phyloP scores from a whole-genome alignment of 2,113 vertebrate species.

The Phodopus roborovskii region DNA sequence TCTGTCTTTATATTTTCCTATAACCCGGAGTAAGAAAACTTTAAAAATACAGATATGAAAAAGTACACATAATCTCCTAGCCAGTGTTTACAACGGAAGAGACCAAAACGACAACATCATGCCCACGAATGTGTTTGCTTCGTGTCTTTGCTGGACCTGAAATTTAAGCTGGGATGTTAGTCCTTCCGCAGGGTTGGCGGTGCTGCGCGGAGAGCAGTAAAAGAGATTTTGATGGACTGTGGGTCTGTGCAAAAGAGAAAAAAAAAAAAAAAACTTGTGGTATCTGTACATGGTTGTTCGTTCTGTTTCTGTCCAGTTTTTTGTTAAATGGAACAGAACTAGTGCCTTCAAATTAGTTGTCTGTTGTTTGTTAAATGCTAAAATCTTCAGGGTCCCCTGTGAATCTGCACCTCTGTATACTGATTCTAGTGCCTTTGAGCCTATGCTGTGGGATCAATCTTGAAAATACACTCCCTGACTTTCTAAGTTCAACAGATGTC shows the following conservation, averaged over 20 bases:
- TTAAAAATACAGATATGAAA: constrained; percentile 54
- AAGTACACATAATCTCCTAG: constrained; percentile 29
- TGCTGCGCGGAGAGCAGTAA: not conserved
- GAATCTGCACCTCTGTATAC: not conserved
- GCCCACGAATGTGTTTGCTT: not conserved
- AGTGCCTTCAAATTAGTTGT: not conserved
- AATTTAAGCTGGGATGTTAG: not conserved
- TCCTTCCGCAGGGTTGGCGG: not conserved
- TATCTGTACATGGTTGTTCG: not conserved
- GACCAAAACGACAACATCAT: constrained; percentile 12
- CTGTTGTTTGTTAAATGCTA: not conserved
- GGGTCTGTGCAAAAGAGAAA: not conserved
- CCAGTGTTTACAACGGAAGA: constrained; percentile 57
- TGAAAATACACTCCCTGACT: constrained; percentile 24
- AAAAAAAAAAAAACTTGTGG: not conserved
- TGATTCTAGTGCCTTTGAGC: not conserved
- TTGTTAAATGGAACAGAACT: constrained; percentile 12
- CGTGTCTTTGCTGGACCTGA: not conserved
- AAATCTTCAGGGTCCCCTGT: not conserved
- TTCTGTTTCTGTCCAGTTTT: constrained; percentile 15
- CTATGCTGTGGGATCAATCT: not conserved
- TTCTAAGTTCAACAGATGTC: not conserved
- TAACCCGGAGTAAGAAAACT: not conserved
- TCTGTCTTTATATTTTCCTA: constrained; percentile 34
- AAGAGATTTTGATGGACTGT: not conserved